Evolutionary conservation across 2,113 vertebrate genomes (phyloP).

Genomic region (Connochaetes taurinus): DNA sequence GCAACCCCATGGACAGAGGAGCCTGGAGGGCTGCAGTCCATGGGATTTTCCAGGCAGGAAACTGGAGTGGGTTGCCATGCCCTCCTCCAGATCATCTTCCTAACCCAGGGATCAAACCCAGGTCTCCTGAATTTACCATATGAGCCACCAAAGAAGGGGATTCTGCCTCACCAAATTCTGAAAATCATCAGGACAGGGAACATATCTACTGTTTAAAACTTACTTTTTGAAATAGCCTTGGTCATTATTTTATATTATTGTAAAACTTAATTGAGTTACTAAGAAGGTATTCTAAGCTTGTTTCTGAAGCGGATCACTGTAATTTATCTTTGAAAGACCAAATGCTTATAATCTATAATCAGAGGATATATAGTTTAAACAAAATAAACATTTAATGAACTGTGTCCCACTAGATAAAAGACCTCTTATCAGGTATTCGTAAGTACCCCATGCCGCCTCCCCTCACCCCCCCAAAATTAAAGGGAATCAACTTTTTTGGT

Average conservation of each 20-base stretch:
- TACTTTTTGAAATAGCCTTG: neutral
- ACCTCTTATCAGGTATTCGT: neutral
- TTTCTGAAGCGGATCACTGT: neutral
- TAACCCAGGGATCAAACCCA: neutral
- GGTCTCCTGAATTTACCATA: neutral
- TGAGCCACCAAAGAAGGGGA: neutral
- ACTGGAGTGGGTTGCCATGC: neutral
- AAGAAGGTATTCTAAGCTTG: neutral
- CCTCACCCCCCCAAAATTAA: neutral
- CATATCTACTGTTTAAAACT: neutral
- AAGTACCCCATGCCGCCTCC: neutral
- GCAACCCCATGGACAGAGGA: neutral
- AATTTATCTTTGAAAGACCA: neutral
- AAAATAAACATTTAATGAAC: neutral
- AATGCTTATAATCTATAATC: neutral
- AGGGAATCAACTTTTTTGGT: neutral
- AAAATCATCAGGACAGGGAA: neutral
- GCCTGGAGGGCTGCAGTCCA: neutral
- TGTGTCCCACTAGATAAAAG: neutral
- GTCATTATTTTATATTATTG: neutral
- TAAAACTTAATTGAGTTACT: neutral
- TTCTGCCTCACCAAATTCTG: neutral
- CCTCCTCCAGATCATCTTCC: neutral
- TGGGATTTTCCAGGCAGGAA: neutral
- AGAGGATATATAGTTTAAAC: neutral